These are phyloP conservation scores for Herpetotheres cachinnans DNA, from an alignment of 2,113 vertebrate species.

Conservation along the genomic window DNA sequence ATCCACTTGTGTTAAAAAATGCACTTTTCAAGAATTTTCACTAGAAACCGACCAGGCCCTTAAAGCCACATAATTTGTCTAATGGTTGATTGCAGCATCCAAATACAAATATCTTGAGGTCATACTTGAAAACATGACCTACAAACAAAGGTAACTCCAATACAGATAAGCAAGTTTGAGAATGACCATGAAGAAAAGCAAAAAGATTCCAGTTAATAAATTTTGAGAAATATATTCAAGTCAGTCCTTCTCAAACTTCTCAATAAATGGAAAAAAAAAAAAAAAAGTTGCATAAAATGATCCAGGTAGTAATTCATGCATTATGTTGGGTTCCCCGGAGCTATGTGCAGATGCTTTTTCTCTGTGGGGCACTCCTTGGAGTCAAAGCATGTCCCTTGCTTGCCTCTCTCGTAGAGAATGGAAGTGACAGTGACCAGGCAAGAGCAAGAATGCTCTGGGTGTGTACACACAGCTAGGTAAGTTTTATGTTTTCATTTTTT, in stretches of 20 bases:
- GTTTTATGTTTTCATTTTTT: neutral
- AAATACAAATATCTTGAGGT: neutral
- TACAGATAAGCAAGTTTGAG: neutral
- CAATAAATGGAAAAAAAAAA: neutral
- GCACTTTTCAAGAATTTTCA: neutral
- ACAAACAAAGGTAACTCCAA: neutral
- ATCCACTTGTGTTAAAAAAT: neutral
- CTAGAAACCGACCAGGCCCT: neutral
- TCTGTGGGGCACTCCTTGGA: neutral
- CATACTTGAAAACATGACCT: neutral
- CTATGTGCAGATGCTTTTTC: neutral
- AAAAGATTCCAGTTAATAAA: neutral
- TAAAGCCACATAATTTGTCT: neutral
- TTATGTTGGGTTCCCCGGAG: neutral
- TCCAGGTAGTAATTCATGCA: neutral
- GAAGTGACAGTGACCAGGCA: neutral
- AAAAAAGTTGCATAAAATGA: neutral
- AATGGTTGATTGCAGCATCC: neutral
- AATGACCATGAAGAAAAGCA: neutral
- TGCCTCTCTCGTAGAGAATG: neutral
- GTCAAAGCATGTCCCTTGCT: neutral
- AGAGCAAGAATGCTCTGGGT: neutral
- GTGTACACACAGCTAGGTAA: fast-evolving
- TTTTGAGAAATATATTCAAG: neutral
- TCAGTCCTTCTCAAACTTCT: neutral